Base-by-base conservation (phyloP, 1,140 invertebrate genomes). In the Apocrypta bakeri region DNA sequence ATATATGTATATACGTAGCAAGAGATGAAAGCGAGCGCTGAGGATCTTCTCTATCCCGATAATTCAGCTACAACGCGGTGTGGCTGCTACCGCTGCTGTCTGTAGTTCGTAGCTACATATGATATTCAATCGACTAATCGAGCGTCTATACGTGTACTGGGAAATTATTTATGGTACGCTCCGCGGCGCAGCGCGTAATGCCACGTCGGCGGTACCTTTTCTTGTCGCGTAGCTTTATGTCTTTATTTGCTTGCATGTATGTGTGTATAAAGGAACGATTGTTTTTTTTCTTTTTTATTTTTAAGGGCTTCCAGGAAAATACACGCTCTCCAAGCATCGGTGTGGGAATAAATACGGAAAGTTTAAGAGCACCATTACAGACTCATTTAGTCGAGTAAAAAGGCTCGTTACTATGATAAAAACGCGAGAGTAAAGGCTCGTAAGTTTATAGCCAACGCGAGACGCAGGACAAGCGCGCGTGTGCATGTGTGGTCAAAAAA, bases 1-100 rank as follows among this genome's bases (percentile, higher is more conserved):
- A 83, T 86, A 87, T 87, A 86, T 83, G n/a, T n/a, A n/a, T n/a
- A n/a, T n/a, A n/a, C 73, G 86, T 83, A 66, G 81, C 82, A 68
- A 79, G 77, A 78, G 48, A 87, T 82, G 82, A 86, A 87, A 87
- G 83, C 25, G 37, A 56, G 42, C 69, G 72, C 48, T 48, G 69
- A 66, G 63, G 12, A 8, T 66, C 63, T 56, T 56, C 48, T 56
- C 48, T 56, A 56, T 56, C 64, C 77, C 83, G 81, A 81, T 85
- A 76, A 81, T 37, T 66, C 74, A n/a, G n/a, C 61, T 11, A 24
- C 40, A n/a, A 17, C 21, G 48, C 40, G 24, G 25, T 7, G 17
- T 56, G 48, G 64, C 48, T 40, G 33, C 33, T 37, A 9, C 33
- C 17, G 29, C 24, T 9, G 27, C 12, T 25, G 61, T 63, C n/a